phyloP scores from a whole-genome alignment of 2,113 vertebrate genomes.

The Tragelaphus strepsiceros region DNA sequence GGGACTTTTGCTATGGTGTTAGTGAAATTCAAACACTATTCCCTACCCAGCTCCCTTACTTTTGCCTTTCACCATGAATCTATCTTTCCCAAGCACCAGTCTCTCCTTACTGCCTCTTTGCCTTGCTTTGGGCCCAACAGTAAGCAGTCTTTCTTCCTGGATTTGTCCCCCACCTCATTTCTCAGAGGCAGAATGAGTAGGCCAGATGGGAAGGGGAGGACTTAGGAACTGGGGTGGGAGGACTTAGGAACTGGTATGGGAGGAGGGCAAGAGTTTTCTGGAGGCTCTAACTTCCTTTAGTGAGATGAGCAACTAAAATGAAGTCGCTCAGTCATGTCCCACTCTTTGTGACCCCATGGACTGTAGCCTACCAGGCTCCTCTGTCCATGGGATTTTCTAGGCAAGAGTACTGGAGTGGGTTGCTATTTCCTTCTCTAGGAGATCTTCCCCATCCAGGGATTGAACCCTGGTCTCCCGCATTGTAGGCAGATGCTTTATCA shows the following conservation, averaged over 20 bases:
- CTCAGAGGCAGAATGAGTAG: not conserved
- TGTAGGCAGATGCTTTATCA: not conserved
- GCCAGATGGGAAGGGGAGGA: not conserved
- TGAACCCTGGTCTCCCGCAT: rapidly evolving
- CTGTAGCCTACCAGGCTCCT: not conserved
- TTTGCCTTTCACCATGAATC: not conserved
- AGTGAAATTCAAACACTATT: not conserved
- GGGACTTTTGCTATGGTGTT: not conserved
- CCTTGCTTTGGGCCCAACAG: not conserved
- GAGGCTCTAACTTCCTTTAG: not conserved
- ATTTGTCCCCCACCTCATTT: not conserved
- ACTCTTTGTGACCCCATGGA: not conserved
- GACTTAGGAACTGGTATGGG: not conserved
- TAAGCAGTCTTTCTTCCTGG: not conserved
- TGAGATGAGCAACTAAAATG: not conserved
- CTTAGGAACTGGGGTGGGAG: not conserved
- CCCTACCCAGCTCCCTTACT: not conserved
- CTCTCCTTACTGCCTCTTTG: not conserved
- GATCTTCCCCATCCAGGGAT: not conserved
- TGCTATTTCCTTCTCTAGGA: not conserved
- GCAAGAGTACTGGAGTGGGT: not conserved
- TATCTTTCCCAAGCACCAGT: not conserved
- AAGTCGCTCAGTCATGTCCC: not conserved
- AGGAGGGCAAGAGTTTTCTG: not conserved
- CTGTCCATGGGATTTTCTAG: not conserved